Percentiles rank a stretch among this genome's conserved stretches.
Conservation (phyloP, 2,113 vertebrate species). For the Fulmarus glacialis region DNA sequence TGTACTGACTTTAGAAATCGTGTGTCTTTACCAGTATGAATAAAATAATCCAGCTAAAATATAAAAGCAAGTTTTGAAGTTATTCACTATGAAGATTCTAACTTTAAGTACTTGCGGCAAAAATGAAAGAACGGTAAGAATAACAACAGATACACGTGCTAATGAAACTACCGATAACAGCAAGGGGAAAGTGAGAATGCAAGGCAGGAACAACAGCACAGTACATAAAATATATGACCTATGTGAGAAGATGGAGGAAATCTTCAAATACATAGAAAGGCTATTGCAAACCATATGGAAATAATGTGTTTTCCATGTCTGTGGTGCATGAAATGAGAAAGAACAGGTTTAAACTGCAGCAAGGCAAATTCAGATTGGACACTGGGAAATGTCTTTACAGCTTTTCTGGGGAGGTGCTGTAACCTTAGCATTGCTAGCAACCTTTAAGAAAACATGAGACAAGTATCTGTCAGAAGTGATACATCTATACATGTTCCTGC, state of each 20-base stretch:
- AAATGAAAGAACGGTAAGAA: not conserved
- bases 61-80: not conserved
- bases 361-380: not conserved
- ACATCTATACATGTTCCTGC: not conserved
- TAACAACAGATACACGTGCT: not conserved
- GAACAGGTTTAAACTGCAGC: not conserved
- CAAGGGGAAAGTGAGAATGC: not conserved
- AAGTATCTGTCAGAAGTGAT: slow-evolving; percentile 7
- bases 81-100: not conserved
- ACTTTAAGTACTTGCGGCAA: not conserved
- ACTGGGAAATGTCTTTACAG: not conserved
- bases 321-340: not conserved
- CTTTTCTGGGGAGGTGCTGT: not conserved
- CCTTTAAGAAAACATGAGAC: not conserved
- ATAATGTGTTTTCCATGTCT: not conserved
- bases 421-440: not conserved
- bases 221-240: not conserved
- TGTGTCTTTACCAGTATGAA: not conserved
- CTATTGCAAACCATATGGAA: not conserved
- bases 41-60: not conserved
- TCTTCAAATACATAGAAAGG: not conserved
- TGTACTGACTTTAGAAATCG: not conserved
- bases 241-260: not conserved
- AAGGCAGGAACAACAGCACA: not conserved
- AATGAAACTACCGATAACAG: not conserved